phyloP scores from a whole-genome alignment of 2,113 vertebrate genomes.

The Pan troglodytes region DNA sequence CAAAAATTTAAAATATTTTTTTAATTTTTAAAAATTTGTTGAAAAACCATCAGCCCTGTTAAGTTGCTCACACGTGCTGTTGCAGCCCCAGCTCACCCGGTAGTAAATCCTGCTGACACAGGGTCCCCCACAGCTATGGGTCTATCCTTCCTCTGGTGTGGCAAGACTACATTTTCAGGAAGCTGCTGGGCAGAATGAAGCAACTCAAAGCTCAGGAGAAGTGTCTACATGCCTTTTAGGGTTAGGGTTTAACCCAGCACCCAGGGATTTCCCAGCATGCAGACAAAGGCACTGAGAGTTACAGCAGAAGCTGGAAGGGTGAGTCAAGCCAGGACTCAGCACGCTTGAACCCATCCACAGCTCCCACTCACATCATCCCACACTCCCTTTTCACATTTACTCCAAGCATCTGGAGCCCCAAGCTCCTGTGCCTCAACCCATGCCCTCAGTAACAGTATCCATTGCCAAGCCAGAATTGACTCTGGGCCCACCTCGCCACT shows the following conservation, averaged over 20 bases:
- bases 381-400: neutral
- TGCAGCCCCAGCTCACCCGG: neutral
- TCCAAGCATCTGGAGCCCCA: neutral
- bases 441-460: neutral
- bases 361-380: neutral
- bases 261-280: slow-evolving; percentile 4
- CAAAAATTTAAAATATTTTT: too few species aligned
- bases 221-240: neutral
- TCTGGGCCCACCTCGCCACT: neutral
- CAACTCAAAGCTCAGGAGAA: neutral
- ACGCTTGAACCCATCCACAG: neutral
- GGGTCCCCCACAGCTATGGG: neutral
- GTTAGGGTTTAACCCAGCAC: neutral
- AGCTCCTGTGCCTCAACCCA: neutral
- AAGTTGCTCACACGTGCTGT: neutral
- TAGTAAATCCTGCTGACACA: neutral
- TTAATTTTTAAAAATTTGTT: neutral
- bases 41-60: neutral
- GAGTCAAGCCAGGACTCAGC: neutral
- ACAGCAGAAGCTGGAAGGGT: neutral
- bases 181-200: neutral
- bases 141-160: neutral
- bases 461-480: neutral
- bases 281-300: neutral
- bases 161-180: slow-evolving; percentile 16